Evolutionary conservation across 2,888 invertebrate genomes (phyloP).

Genomic region (Eugnorisma glareosa): DNA sequence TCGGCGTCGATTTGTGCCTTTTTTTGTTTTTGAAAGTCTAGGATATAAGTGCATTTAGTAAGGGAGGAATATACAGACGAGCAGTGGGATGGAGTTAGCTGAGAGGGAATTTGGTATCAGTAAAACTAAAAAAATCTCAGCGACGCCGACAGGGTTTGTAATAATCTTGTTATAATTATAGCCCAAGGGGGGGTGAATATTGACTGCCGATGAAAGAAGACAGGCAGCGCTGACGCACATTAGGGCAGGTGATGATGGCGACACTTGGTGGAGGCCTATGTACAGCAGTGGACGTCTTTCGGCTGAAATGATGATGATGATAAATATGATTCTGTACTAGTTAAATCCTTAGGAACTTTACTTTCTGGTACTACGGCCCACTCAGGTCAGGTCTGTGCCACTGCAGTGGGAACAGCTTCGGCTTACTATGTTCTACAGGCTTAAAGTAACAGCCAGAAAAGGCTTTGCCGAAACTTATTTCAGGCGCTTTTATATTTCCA

Average conservation of each 20-base stretch:
- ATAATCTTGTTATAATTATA: background rate
- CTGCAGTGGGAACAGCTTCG: background rate
- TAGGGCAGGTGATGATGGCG: no score
- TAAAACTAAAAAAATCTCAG: background rate
- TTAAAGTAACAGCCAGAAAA: background rate
- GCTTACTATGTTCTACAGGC: background rate
- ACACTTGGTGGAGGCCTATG: no score
- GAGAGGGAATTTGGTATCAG: background rate
- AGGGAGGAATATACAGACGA: background rate
- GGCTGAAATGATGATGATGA: no score
- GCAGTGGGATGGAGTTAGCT: background rate
- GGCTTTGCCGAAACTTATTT: background rate
- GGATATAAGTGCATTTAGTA: slow-evolving; percentile 34
- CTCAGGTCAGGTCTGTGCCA: background rate
- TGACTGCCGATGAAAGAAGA: background rate
- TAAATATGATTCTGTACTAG: background rate
- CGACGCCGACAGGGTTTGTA: background rate
- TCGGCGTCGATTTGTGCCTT: slow-evolving; percentile 67
- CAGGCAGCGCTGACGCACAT: background rate
- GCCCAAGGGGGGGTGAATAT: background rate
- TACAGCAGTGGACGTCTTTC: no score
- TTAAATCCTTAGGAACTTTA: background rate
- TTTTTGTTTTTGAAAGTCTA: slow-evolving; percentile 59
- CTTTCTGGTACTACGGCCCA: background rate
- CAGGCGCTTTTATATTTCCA: background rate